Conservation (phyloP, 2,113 vertebrate genomes). For the Apistogramma diplotaenia region DNA sequence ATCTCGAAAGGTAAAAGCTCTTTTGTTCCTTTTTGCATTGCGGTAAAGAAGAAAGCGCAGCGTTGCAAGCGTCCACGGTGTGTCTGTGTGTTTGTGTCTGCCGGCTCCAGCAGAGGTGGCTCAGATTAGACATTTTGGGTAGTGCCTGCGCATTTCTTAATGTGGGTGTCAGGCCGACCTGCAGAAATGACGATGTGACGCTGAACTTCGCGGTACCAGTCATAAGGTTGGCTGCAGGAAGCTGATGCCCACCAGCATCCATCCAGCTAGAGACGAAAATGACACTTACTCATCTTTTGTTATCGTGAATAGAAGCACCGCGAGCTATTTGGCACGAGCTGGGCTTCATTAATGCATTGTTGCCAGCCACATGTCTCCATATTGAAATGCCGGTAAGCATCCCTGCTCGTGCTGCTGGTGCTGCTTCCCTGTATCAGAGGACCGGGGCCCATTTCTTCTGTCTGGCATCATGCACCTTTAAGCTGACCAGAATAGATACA, state of each 20-base stretch:
- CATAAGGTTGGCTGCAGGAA: constrained; percentile 1
- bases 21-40: constrained; percentile 8
- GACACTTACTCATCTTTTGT: background rate
- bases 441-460: background rate
- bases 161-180: constrained; percentile 44
- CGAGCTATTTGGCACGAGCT: background rate
- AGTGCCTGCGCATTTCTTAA: constrained; percentile 64
- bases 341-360: constrained; percentile 1
- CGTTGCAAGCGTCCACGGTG: background rate
- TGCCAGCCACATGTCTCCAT: constrained; percentile 23
- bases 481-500: background rate
- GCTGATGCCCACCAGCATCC: constrained; percentile 8
- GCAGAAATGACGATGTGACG: constrained; percentile 44
- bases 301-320: background rate
- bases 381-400: constrained; percentile 4
- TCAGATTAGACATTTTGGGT: constrained; percentile 49
- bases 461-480: background rate
- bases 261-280: background rate
- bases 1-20: constrained; percentile 62
- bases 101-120: constrained; percentile 10
- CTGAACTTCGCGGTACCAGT: constrained; percentile 29
- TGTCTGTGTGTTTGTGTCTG: background rate
- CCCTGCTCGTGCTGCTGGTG: background rate
- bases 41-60: background rate
- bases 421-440: background rate